Evolutionary conservation across 2,888 invertebrate genomes (phyloP), one percentile per base, ranked within the genome.

Genomic region (Ectemnius cavifrons): DNA sequence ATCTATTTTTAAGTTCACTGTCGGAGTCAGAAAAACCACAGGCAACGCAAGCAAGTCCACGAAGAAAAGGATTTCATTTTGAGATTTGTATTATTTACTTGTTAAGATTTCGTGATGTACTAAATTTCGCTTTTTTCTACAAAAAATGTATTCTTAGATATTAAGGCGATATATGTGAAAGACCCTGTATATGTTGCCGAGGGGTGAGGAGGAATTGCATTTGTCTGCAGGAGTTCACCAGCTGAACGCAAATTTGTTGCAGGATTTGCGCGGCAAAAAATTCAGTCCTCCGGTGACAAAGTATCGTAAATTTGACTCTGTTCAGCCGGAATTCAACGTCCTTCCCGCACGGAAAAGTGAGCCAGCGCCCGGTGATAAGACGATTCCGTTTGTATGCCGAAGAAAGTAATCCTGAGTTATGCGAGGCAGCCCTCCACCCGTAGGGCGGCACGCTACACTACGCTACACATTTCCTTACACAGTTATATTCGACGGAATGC

Each of bases 391-490:
- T 73, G 71, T 72, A 65, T 69, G 68, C 74, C 57, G 66, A 74
- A 71, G 76, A 79, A 81, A 81, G 82, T 82, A 82, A 82, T 82
- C 82, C 78, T 82, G 79, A 82, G 78, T 82, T 82, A 82, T 80
- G 80, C 78, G 82, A 82, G 23, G 23, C 78, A 79, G 67, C 74
- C 69, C 73, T 65, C 59, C 71, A 59, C 63, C 61, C 57, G 49
- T 62, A 60, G 75, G 75, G 63, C 69, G 67, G 60, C 68, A 37
- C 28, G 23, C 61, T 60, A 69, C 66, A 57, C 37, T 37, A 11
- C 37, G 37, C 37, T 37, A 37, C 37, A 37, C 37, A 37, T 37
- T 63, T 66, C 58, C 75, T 71, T 57, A 80, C 80, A 73, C 49
- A 58, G 61, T 57, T 66, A 58, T 63, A 37, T 37, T 37, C 37